Evolutionary conservation across 2,797 vertebrate genomes (phyloP), one percentile per base, ranked within the genome.

Genomic region (Eleutherodactylus coqui): DNA sequence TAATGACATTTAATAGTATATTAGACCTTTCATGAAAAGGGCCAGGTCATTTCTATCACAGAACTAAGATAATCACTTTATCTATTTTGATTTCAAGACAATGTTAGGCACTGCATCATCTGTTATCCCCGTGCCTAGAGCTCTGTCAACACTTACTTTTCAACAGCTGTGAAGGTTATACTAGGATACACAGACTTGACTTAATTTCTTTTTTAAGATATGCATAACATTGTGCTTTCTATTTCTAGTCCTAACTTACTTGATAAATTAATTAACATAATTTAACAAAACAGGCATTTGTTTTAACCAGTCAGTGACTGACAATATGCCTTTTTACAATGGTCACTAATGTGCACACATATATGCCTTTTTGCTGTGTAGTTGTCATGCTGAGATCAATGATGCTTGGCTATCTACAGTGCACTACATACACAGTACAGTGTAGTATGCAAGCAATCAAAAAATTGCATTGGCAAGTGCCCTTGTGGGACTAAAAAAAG

Each of bases 91-190:
- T 60, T 64, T 75, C 8, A 34, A 34, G 32, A 24, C 72, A 75
- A 27, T 29, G 72, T 47, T 75, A 75, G 43, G 13, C n/a, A 17
- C 29, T 24, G 55, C 77, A 64, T 79, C 55, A 19, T 45, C 62
- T 67, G 62, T 69, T 81, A 67, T 67, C 27, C 60, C 43, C 27
- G 34, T 80, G 60, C 43, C 60, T 81, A 81, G 19, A 47, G 60
- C 60, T 81, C 64, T 81, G 79, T 64, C 77, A 81, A 51, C 32
- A 81, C 43, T 69, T 45, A 67, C 43, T 43, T 69, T 67, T 43
- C 29, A 67, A 67, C 79, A 81, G 60, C 79, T 81, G 79, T 81
- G 60, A 81, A 69, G 79, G 79, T 81, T 81, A 81, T 21, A 19
- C 43, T 67, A 81, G 79, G 79, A 47, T 64, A 67, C 78, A 21